phyloP scores from a whole-genome alignment of 1,140 invertebrate genomes.

The Gryon sp. region DNA sequence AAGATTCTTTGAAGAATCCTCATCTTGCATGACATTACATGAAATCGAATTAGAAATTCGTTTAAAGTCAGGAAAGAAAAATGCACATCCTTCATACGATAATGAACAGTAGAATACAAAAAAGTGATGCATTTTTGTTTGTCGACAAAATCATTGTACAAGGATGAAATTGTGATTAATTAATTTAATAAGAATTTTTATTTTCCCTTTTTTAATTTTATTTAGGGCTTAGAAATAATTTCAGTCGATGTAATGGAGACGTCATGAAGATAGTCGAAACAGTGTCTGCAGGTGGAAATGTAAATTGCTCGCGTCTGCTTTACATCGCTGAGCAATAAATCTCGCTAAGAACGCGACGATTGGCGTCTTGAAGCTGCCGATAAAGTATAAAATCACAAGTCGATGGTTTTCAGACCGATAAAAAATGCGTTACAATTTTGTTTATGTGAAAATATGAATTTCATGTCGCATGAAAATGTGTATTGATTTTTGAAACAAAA shows the following conservation, averaged over 20 bases:
- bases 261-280: slow-evolving; percentile 36
- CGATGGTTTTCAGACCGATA: no score
- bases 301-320: slow-evolving; percentile 73
- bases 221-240: slow-evolving; percentile 31
- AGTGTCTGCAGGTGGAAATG: slow-evolving; percentile 65
- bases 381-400: slow-evolving; percentile 69
- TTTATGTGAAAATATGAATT: no score
- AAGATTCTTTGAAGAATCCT: slow-evolving; percentile 44
- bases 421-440: no score
- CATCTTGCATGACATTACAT: background rate
- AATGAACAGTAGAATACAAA: no score
- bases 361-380: slow-evolving; percentile 65
- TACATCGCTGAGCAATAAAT: slow-evolving; percentile 72
- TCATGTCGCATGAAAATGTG: no score
- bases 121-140: no score
- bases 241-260: slow-evolving; percentile 18
- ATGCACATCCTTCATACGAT: no score
- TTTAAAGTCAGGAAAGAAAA: no score
- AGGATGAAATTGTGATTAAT: no score
- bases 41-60: slow-evolving; percentile 43
- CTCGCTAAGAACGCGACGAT: slow-evolving; percentile 71
- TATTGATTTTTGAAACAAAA: no score
- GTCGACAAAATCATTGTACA: no score
- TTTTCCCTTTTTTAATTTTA: background rate
- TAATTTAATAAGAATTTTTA: no score